Percentiles rank a stretch among this genome's conserved stretches.
These are phyloP conservation scores for Diabrotica balteata DNA, from an alignment of 2,888 invertebrate species.

Conservation along the genomic window DNA sequence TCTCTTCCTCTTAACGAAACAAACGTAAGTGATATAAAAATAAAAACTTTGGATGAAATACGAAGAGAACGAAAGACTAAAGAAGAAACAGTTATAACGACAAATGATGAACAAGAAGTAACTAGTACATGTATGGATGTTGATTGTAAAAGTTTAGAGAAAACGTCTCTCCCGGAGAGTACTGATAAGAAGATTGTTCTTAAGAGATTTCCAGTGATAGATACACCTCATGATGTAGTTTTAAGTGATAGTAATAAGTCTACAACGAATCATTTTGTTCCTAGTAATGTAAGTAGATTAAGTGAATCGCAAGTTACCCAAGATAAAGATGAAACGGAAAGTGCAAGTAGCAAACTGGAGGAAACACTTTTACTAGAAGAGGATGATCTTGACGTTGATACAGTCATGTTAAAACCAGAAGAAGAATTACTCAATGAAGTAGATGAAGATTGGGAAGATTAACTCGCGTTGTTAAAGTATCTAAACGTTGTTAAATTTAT, in stretches of 20 bases:
- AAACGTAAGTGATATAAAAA: slow-evolving; percentile 46
- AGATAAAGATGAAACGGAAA: slow-evolving; percentile 15
- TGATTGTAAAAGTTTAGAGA: slow-evolving; percentile 20
- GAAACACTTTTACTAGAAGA: slow-evolving; percentile 54
- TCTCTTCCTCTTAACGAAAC: not conserved
- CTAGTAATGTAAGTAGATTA: not conserved
- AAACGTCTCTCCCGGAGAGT: slow-evolving; percentile 3
- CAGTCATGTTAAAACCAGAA: slow-evolving; percentile 51
- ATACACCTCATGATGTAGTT: not conserved
- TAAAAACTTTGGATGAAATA: slow-evolving; percentile 60
- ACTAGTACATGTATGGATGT: slow-evolving; percentile 48
- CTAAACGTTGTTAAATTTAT: too few relatives aligned
- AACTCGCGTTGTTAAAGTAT: too few relatives aligned
- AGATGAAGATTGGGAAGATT: slow-evolving; percentile 57
- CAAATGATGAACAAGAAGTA: slow-evolving; percentile 47
- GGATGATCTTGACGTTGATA: slow-evolving; percentile 49
- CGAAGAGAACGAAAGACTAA: slow-evolving; percentile 51
- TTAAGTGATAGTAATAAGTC: slow-evolving; percentile 3
- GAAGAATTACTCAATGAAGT: slow-evolving; percentile 60
- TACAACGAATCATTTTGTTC: not conserved
- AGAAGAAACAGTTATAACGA: not conserved
- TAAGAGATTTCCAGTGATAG: not conserved
- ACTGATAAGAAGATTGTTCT: slow-evolving; percentile 14
- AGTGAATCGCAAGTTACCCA: not conserved
- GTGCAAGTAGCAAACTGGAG: slow-evolving; percentile 43